Percentiles rank a stretch among this genome's conserved stretches.
Evolutionary conservation across 2,888 invertebrate genomes (phyloP).

Genomic region (Cryptus armator): DNA sequence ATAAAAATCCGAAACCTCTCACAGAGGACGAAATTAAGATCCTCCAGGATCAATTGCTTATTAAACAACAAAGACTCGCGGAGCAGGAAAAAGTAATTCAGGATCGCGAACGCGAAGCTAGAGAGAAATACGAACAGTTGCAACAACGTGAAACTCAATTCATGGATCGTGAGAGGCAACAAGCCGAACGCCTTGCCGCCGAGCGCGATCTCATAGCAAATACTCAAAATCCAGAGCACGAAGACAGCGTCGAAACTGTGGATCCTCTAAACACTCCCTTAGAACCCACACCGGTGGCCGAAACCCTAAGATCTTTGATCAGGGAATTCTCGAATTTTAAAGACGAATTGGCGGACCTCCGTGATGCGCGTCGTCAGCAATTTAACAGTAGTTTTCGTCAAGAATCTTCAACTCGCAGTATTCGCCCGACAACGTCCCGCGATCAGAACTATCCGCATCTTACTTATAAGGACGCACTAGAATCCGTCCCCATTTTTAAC

Average conservation of each 20-base stretch:
- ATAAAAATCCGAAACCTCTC: background rate
- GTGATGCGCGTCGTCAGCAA: no score
- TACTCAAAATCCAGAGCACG: no score
- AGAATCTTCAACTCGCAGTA: no score
- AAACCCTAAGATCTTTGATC: background rate
- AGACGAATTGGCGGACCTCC: no score
- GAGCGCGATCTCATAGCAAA: background rate
- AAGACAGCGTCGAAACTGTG: no score
- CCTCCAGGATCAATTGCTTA: conserved; percentile 5
- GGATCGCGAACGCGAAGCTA: background rate
- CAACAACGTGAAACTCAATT: background rate
- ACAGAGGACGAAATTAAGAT: conserved; percentile 22
- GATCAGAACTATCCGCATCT: no score
- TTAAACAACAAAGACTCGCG: background rate
- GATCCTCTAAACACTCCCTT: no score
- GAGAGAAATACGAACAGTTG: background rate
- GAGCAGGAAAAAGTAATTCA: conserved; percentile 4
- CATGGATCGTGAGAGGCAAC: background rate
- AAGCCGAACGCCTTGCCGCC: background rate
- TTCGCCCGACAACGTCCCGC: no score
- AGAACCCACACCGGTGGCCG: background rate
- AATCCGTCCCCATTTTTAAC: conserved; percentile 17
- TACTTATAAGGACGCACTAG: conserved; percentile 15
- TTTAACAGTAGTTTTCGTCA: no score
- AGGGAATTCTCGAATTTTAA: background rate